Conservation (phyloP, 2,888 invertebrate species). For the Agrochola macilenta region DNA sequence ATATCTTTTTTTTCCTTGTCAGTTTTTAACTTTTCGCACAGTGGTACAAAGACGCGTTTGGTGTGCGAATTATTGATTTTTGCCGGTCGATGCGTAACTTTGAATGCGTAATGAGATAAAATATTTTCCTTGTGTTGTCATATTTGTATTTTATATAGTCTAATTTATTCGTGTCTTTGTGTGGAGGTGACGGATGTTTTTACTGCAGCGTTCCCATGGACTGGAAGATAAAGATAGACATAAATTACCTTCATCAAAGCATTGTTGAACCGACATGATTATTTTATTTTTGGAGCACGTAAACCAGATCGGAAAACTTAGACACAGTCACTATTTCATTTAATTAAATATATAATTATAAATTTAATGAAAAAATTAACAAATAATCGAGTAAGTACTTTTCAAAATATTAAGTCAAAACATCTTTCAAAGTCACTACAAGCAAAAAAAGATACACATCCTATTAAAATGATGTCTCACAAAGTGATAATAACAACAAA, state of each 20-base stretch:
- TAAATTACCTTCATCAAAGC: slow-evolving; percentile 36
- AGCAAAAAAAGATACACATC: too few species aligned
- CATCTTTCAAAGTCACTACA: too few species aligned
- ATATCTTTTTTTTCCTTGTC: slow-evolving; percentile 78
- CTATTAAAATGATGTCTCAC: slow-evolving; percentile 25
- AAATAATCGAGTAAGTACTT: too few species aligned
- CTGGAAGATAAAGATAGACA: slow-evolving; percentile 23
- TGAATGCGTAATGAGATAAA: slow-evolving; percentile 89
- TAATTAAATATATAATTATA: too few species aligned
- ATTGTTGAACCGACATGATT: not conserved
- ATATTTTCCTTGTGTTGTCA: slow-evolving; percentile 88
- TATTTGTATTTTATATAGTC: slow-evolving; percentile 83
- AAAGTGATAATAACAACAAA: slow-evolving; percentile 60
- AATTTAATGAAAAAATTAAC: too few species aligned
- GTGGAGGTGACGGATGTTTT: slow-evolving; percentile 74
- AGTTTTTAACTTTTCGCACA: slow-evolving; percentile 82
- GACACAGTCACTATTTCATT: too few species aligned
- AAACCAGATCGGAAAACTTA: too few species aligned
- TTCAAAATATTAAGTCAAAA: too few species aligned
- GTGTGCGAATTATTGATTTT: slow-evolving; percentile 71
- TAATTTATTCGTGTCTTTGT: slow-evolving; percentile 78
- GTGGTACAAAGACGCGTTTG: slow-evolving; percentile 78
- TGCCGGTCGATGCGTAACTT: slow-evolving; percentile 75
- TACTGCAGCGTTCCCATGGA: slow-evolving; percentile 63
- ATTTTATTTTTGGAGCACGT: too few species aligned